Evolutionary conservation across 2,113 vertebrate species (phyloP), one percentile per base, ranked within the genome.

Genomic region (Pedetes capensis): DNA sequence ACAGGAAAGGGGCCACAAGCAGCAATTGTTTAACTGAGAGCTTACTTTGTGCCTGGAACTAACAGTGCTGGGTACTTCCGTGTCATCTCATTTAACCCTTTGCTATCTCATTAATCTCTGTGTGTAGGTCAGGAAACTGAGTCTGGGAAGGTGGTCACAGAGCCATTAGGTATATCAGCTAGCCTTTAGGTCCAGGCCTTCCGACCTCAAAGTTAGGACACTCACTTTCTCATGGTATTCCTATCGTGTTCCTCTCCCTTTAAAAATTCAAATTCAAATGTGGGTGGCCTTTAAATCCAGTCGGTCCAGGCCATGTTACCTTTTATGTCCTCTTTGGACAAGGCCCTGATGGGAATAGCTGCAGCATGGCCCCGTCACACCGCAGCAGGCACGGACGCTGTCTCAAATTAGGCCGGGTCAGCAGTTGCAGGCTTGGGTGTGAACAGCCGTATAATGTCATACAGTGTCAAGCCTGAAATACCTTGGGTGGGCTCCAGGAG

Each of bases 391-490:
- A 96, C 34, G 44, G 55, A 93, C 0, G 0, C 7, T 0, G 57
- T 84, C 95, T 96, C 1, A 0, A 87, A 86, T 93, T 93, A 20
- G 39, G 39, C 20, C 7, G 1, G 14, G 63, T 85, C 87, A 93
- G 94, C 95, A 94, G 66, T 63, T 92, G 91, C 76, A 57, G 51
- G 86, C 49, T 76, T 25, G 51, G 66, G 47, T 42, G 75, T 90
- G 74, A 13, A 13, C 22, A 81, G 91, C 72, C 59, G n/a, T 14
- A 76, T 84, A 59, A 66, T 95, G 71, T 95, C 96, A 96, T 39
- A 75, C 3, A 1, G 16, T 34, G 92, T 94, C 95, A 80, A 75
- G 91, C 87, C 89, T 86, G 91, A 13, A 0, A 95, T 47, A 76
- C 72, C 82, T 90, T 89, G 89, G 94, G 80, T 0, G 0, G 25